These are phyloP conservation scores for Neogale vison DNA, from an alignment of 2,113 vertebrate species.

Conservation along the genomic window DNA sequence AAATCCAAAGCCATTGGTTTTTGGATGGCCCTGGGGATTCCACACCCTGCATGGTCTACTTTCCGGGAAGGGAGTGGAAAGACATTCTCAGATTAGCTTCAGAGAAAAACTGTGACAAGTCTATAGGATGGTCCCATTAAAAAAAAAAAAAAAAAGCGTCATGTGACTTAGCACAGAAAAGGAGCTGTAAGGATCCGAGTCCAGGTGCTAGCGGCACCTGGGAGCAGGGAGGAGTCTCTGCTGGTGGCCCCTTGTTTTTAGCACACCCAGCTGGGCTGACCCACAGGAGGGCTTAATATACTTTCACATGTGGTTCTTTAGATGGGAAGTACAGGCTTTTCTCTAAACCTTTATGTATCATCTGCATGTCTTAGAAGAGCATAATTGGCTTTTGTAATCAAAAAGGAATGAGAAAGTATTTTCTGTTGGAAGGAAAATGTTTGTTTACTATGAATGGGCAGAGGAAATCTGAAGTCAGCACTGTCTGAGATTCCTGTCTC, in stretches of 20 bases:
- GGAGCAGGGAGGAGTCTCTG: too few species aligned
- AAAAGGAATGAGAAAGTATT: not conserved
- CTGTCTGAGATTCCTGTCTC: not conserved
- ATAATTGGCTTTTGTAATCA: not conserved
- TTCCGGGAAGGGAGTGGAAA: not conserved
- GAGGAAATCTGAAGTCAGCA: not conserved
- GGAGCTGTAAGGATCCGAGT: not conserved
- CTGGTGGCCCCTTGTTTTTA: too few species aligned
- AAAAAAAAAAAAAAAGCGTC: not conserved
- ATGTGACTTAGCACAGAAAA: not conserved
- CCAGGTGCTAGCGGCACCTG: not conserved
- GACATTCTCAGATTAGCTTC: not conserved
- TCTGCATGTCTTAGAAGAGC: not conserved
- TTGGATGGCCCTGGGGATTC: too few species aligned
- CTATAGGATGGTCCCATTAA: not conserved
- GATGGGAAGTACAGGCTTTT: accelerated
- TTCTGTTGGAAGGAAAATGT: not conserved
- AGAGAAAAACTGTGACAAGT: not conserved
- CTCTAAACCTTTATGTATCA: not conserved
- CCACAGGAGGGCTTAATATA: not conserved
- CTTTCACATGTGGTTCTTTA: accelerated
- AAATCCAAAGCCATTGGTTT: not conserved
- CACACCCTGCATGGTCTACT: not conserved
- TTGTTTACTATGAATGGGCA: not conserved
- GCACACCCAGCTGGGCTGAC: accelerated